A percentile compares a stretch with the other conserved stretches of the same genome.
Evolutionary conservation across 2,113 vertebrate species (phyloP).

Genomic region (Ovibos moschatus): DNA sequence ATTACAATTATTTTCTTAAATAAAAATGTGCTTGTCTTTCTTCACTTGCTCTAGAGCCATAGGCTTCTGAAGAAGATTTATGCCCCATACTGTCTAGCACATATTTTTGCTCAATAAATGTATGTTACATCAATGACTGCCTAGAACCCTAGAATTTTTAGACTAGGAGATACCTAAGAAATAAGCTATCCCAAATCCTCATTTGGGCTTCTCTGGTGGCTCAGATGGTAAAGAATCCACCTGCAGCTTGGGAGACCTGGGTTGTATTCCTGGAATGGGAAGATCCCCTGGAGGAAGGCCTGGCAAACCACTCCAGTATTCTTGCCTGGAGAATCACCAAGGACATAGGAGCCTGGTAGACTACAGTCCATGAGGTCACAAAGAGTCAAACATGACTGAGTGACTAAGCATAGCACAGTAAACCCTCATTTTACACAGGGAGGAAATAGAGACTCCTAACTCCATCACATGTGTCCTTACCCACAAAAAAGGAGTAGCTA

Average conservation of each 20-base stretch:
- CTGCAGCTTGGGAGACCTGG: not conserved
- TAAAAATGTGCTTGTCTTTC: not conserved
- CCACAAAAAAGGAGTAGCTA: not conserved
- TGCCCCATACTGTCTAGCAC: not conserved
- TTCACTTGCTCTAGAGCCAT: not conserved
- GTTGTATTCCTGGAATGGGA: not conserved
- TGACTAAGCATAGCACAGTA: not conserved
- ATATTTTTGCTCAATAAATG: not conserved
- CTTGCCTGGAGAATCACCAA: not conserved
- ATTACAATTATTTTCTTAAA: not conserved
- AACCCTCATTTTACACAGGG: not conserved
- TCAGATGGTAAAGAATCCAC: not conserved
- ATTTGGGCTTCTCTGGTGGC: not conserved
- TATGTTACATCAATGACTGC: not conserved
- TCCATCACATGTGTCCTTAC: not conserved
- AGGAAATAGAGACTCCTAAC: not conserved
- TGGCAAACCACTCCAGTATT: not conserved
- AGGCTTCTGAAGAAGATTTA: not conserved
- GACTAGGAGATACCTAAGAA: not conserved
- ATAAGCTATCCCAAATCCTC: not conserved
- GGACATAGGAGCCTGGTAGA: not conserved
- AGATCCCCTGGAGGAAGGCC: not conserved
- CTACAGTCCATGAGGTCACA: not conserved
- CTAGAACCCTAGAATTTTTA: not conserved
- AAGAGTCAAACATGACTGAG: not conserved